Conservation (phyloP, 1,140 invertebrate species). For the Cotesia typhae region DNA sequence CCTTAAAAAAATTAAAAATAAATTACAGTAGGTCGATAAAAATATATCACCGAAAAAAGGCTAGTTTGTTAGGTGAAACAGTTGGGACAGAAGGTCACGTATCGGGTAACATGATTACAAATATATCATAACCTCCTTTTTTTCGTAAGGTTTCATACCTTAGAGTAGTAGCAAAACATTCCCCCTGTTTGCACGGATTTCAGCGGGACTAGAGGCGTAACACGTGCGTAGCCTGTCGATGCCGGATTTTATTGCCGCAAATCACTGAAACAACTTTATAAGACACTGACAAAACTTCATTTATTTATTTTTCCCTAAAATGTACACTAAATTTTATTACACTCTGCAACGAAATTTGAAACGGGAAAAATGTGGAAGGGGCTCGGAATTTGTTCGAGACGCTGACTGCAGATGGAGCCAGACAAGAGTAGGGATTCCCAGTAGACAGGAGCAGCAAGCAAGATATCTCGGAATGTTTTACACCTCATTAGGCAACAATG, state of each 20-base stretch:
- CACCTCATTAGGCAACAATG: constrained; percentile 67
- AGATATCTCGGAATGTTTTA: constrained; percentile 64
- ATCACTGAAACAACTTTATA: constrained; percentile 46
- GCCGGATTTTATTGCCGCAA: constrained; percentile 55
- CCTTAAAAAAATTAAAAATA: too few relatives aligned
- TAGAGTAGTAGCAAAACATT: constrained; percentile 12
- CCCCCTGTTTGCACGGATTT: neutral
- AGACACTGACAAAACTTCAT: constrained; percentile 1
- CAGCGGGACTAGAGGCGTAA: constrained; percentile 47
- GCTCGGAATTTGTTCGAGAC: neutral
- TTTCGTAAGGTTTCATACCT: constrained; percentile 22
- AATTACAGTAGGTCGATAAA: too few relatives aligned
- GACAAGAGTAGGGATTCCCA: constrained; percentile 1
- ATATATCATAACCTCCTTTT: constrained; percentile 59
- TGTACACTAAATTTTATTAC: neutral
- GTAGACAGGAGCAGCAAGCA: constrained; percentile 47
- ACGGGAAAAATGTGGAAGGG: neutral
- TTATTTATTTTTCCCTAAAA: neutral
- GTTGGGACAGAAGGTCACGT: constrained; percentile 62
- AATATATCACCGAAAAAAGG: constrained; percentile 11
- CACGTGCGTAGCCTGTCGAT: constrained; percentile 62
- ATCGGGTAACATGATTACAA: constrained; percentile 60
- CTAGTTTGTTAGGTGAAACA: constrained; percentile 57
- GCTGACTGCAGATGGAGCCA: constrained; percentile 4
- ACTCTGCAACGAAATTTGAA: neutral